Evolutionary conservation across 2,113 vertebrate genomes (phyloP), one percentile per base, ranked within the genome.

Genomic region (Lophius piscatorius): DNA sequence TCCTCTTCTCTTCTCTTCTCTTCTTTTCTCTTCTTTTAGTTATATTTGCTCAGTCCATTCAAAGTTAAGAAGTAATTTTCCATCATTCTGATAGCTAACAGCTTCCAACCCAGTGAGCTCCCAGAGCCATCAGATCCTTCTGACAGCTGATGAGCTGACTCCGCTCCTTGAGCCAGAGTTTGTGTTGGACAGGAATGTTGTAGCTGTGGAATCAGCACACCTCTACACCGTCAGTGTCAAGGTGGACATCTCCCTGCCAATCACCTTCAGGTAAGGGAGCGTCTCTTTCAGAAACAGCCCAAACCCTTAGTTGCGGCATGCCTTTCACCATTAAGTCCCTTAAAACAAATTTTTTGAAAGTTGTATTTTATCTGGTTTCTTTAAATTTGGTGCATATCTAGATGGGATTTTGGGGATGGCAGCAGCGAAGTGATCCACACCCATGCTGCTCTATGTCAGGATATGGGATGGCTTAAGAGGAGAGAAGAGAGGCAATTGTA

Each of bases 351-450:
- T n/a, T n/a, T n/a, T n/a, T n/a, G n/a, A n/a, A n/a, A n/a, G n/a
- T n/a, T n/a, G n/a, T n/a, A n/a, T n/a, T n/a, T n/a, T n/a, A n/a
- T n/a, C n/a, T n/a, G n/a, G n/a, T n/a, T n/a, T n/a, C n/a, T n/a
- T n/a, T n/a, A n/a, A n/a, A n/a, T n/a, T n/a, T n/a, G n/a, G n/a
- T n/a, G n/a, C n/a, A n/a, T n/a, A n/a, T n/a, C n/a, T 35, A 94
- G 93, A 34, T 94, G 93, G 93, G 69, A 88, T 63, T 94, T 93
- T 82, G 92, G 89, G 16, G 92, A 91, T 49, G 69, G 73, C 13
- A 80, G 73, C 16, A 49, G 31, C 5, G 20, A 18, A 5, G 68
- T 86, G 35, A 39, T 80, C 41, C 87, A 42, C 34, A 56, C 17
- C 4, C 38, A 84, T n/a, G 14, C 75, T 47, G 76, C 92, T 40